Evolutionary conservation across 2,888 invertebrate genomes (phyloP).

Genomic region (Dryobotodes eremita): DNA sequence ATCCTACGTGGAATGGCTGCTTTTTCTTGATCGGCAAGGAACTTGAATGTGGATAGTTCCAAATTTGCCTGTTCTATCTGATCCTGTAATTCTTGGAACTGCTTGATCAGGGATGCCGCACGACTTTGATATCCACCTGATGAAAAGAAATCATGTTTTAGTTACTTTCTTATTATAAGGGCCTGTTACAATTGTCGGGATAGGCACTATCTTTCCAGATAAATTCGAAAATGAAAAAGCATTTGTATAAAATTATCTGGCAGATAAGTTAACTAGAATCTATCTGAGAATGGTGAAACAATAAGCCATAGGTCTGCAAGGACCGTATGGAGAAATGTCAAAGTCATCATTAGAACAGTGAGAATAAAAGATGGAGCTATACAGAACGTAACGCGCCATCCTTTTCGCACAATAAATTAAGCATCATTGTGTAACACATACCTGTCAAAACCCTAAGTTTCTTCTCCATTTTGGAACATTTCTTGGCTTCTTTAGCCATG

Average conservation of each 20-base stretch:
- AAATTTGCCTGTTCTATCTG: slow-evolving; percentile 97
- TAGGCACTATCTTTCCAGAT: not conserved
- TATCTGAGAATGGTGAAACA: not conserved
- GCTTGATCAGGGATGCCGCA: slow-evolving; percentile 96
- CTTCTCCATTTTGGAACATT: slow-evolving; percentile 99
- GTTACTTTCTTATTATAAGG: not conserved
- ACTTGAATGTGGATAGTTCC: slow-evolving; percentile 97
- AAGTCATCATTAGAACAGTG: not conserved
- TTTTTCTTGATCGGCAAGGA: slow-evolving; percentile 96
- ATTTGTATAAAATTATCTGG: not conserved
- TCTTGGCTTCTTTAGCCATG: slow-evolving; percentile 99
- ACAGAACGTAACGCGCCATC: not conserved
- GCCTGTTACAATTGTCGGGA: not conserved
- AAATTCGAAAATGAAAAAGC: not conserved
- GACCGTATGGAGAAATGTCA: not conserved
- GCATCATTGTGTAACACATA: slow-evolving; percentile 50
- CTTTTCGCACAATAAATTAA: not conserved
- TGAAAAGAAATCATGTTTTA: slow-evolving; percentile 14
- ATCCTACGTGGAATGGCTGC: slow-evolving; percentile 97
- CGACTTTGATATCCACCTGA: slow-evolving; percentile 88
- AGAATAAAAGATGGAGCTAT: not conserved
- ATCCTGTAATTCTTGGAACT: slow-evolving; percentile 96
- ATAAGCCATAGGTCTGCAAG: not conserved
- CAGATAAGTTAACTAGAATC: not conserved
- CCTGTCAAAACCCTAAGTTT: slow-evolving; percentile 98